Conservation (phyloP, 1,140 invertebrate genomes). For the Magallana angulata region DNA sequence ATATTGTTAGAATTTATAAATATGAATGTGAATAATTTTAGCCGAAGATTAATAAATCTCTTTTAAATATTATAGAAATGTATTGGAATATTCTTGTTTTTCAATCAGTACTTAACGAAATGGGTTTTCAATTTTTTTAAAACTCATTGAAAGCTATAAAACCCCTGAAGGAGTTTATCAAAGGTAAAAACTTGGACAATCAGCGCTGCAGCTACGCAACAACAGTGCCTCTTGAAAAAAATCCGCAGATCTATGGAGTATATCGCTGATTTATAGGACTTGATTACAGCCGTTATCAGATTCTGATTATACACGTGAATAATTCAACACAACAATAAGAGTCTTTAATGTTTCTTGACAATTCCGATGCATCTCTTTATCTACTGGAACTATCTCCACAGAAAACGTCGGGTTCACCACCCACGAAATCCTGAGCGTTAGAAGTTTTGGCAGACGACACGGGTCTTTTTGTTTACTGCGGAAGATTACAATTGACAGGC, state of each 20-base stretch:
- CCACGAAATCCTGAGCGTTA: background rate
- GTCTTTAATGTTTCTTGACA: background rate
- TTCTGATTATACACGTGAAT: background rate
- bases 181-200: no score
- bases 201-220: constrained; percentile 5
- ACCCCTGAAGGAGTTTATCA: no score
- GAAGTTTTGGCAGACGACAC: constrained; percentile 19
- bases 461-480: background rate
- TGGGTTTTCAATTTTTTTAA: no score
- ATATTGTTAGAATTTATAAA: no score
- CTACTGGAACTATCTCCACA: background rate
- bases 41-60: no score
- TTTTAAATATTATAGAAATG: no score
- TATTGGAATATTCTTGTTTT: no score
- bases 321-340: background rate
- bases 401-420: background rate
- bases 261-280: constrained; percentile 1
- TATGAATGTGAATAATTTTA: no score
- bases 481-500: background rate
- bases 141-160: no score
- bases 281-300: constrained; percentile 25
- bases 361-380: constrained; percentile 5
- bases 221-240: background rate
- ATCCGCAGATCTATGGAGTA: background rate
- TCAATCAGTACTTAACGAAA: no score